A percentile compares a stretch with the other conserved stretches of the same genome.
These are phyloP conservation scores for Elysia crispata DNA, from an alignment of 2,888 invertebrate species.

Conservation along the genomic window DNA sequence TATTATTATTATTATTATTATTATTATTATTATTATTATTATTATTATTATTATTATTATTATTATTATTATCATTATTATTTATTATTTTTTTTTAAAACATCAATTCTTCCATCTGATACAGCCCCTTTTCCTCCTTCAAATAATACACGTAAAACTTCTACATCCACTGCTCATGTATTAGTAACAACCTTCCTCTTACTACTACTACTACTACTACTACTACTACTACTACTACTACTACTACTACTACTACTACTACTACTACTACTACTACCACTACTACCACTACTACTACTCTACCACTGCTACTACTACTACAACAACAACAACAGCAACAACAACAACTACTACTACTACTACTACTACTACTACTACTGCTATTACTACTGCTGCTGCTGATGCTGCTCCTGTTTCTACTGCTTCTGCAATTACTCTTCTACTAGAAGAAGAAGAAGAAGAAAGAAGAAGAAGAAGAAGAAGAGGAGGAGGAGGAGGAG, in stretches of 20 bases:
- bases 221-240: slow-evolving; percentile 9
- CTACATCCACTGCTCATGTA: neutral
- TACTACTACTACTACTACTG: slow-evolving; percentile 4
- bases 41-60: too few relatives aligned
- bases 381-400: too few relatives aligned
- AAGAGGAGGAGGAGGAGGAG: neutral
- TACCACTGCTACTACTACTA: neutral
- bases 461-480: neutral
- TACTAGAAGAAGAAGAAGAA: too few relatives aligned
- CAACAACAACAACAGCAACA: slow-evolving; percentile 4
- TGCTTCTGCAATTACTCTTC: neutral
- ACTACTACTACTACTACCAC: slow-evolving; percentile 9
- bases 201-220: too few relatives aligned
- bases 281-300: too few relatives aligned
- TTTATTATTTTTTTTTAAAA: too few relatives aligned
- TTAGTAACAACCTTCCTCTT: too few relatives aligned
- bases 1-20: too few relatives aligned
- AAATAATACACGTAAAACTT: neutral
- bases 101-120: too few relatives aligned
- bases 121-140: neutral
- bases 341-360: slow-evolving; percentile 9
- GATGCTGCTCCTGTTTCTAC: too few relatives aligned
- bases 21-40: too few relatives aligned
- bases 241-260: slow-evolving; percentile 9
- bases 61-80: too few relatives aligned